These are phyloP conservation scores for Tipula unca DNA, from an alignment of 2,888 invertebrate species.

Conservation along the genomic window DNA sequence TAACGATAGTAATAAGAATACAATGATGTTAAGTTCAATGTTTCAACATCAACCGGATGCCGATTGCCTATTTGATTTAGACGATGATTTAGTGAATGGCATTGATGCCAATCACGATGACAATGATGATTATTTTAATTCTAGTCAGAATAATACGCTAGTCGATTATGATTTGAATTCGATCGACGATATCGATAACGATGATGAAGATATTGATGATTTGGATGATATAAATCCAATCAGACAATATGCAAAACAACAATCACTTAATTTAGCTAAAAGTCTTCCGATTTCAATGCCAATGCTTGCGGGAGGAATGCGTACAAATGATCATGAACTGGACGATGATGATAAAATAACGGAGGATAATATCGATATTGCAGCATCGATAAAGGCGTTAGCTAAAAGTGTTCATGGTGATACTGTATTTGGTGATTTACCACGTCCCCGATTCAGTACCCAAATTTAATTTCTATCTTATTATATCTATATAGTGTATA, in stretches of 20 bases:
- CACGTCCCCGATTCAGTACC: conserved; percentile 74
- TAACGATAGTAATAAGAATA: background rate
- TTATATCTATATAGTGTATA: background rate
- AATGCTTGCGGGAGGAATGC: conserved; percentile 29
- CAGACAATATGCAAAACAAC: conserved; percentile 31
- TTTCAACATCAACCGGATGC: background rate
- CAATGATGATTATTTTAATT: background rate
- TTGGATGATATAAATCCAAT: conserved; percentile 52
- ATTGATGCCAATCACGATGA: conserved; percentile 53
- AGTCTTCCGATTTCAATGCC: conserved; percentile 75
- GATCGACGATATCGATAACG: conserved; percentile 29
- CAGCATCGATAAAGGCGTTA: conserved; percentile 85
- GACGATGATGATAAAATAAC: conserved; percentile 34
- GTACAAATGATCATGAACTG: conserved; percentile 27
- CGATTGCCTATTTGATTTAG: conserved; percentile 70
- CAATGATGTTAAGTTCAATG: background rate
- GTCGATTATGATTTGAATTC: conserved; percentile 32
- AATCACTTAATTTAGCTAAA: conserved; percentile 49
- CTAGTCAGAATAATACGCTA: background rate
- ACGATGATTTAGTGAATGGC: conserved; percentile 64
- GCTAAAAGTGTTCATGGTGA: conserved; percentile 86
- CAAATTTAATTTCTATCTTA: conserved; percentile 55
- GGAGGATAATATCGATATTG: conserved; percentile 67
- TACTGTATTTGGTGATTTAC: conserved; percentile 77
- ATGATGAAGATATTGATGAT: conserved; percentile 63